A percentile compares a stretch with the other conserved stretches of the same genome.
These are phyloP conservation scores for Carassius carassius DNA, from an alignment of 2,113 vertebrate genomes.

Conservation along the genomic window DNA sequence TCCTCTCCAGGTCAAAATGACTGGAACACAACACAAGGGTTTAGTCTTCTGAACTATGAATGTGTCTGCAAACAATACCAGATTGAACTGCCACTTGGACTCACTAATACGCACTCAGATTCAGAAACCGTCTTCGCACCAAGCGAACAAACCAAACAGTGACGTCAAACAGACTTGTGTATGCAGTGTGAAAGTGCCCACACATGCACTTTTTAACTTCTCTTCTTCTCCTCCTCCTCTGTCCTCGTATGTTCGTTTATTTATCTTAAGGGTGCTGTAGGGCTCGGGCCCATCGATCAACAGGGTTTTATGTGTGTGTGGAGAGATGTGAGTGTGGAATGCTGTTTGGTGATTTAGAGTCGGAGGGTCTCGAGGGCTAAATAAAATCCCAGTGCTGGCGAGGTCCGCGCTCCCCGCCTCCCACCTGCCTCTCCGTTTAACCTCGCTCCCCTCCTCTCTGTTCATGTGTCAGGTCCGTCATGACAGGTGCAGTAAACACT, in stretches of 20 bases:
- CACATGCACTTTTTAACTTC: conserved; percentile 9
- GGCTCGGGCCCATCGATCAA: conserved; percentile 27
- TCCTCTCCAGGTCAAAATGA: no score
- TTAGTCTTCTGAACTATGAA: not conserved
- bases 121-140: not conserved
- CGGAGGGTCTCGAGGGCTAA: conserved; percentile 20
- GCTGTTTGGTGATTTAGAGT: conserved; percentile 40
- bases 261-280: conserved; percentile 24
- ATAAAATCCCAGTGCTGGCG: conserved; percentile 35
- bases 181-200: not conserved
- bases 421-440: conserved; percentile 33
- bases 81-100: not conserved
- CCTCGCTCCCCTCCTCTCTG: conserved; percentile 38
- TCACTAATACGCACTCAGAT: not conserved
- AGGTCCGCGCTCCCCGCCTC: conserved; percentile 21
- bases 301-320: conserved; percentile 25
- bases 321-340: conserved; percentile 32
- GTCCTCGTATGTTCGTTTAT: conserved; percentile 38
- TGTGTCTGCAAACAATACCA: no score
- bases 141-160: not conserved
- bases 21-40: no score
- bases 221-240: conserved; percentile 5
- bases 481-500: conserved; percentile 67
- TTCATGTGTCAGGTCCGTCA: conserved; percentile 58
- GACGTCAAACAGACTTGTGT: conserved; percentile 1